A percentile compares a stretch with the other conserved stretches of the same genome.
These are phyloP conservation scores for Pseudachorutes palmiensis DNA, from an alignment of 1,140 invertebrate genomes.

Conservation along the genomic window DNA sequence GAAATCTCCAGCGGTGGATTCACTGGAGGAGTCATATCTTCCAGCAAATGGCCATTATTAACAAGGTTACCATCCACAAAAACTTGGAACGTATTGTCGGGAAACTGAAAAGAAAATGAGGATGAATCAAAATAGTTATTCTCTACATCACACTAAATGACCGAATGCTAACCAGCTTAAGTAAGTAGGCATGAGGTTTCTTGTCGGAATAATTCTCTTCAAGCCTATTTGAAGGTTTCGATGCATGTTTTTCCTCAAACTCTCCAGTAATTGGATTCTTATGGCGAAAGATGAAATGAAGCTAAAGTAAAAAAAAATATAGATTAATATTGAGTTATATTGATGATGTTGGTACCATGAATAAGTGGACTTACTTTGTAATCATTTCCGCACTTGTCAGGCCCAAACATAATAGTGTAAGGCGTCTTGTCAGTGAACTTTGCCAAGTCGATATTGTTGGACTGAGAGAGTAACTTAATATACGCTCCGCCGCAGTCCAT, in stretches of 20 bases:
- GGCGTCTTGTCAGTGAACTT: slow-evolving; percentile 92
- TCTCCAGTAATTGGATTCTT: slow-evolving; percentile 86
- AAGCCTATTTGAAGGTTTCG: slow-evolving; percentile 73
- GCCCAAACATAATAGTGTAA: slow-evolving; percentile 98
- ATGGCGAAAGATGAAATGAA: slow-evolving; percentile 97
- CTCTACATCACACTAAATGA: background rate
- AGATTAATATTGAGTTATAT: background rate
- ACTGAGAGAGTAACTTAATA: slow-evolving; percentile 76
- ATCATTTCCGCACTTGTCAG: slow-evolving; percentile 96
- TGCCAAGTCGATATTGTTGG: slow-evolving; percentile 61
- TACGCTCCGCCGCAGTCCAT: slow-evolving; percentile 99
- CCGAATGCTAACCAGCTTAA: slow-evolving; percentile 46
- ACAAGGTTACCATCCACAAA: slow-evolving; percentile 46
- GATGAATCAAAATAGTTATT: slow-evolving; percentile 8
- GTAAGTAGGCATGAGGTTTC: slow-evolving; percentile 86
- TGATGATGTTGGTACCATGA: background rate
- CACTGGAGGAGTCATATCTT: slow-evolving; percentile 84
- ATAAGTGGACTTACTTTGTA: slow-evolving; percentile 56
- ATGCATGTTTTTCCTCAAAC: slow-evolving; percentile 82
- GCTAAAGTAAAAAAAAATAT: slow-evolving; percentile 42
- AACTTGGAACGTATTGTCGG: slow-evolving; percentile 32
- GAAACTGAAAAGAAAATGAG: slow-evolving; percentile 16
- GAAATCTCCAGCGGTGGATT: slow-evolving; percentile 94
- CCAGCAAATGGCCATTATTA: slow-evolving; percentile 75
- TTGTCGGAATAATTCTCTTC: slow-evolving; percentile 91